Base-by-base conservation (phyloP, 2,888 invertebrate species). In the Netelia melanura region DNA sequence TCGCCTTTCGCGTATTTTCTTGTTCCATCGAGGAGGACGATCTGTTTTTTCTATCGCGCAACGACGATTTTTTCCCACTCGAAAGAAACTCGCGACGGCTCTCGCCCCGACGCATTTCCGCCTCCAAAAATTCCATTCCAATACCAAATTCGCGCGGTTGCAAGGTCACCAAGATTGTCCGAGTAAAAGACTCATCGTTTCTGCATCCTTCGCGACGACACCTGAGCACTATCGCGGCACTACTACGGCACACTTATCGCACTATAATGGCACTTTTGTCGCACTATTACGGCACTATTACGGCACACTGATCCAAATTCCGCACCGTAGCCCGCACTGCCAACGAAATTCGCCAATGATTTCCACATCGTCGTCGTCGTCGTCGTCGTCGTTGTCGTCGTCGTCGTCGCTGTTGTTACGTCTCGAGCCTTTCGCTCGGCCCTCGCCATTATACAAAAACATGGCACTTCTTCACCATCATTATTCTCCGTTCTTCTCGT, bases 1-100 rank as follows among this genome's bases (percentile, higher is more conserved):
- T 14, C 81, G 74, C 67, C 86, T 86, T 1, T 81, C 54, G 21
- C 25, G 30, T 30, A 43, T 62, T 56, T 38, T 85, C 56, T 17
- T 82, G 62, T 14, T 10, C 72, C 6, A n/a, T 11, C 52, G 84
- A 65, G n/a, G 68, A 30, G 1, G 80, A 56, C 17, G 44, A 62
- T 30, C 68, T 71, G 17, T 25, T 14, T 43, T 56, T 74, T 25
- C 75, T 52, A 14, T 79, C 68, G 14, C 65, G 43, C 30, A 76
- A 30, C n/a, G 70, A 70, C 23, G 38, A 38, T 23, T 70, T 23
- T 10, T 75, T 17, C 43, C 30, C 56, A 10, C 21, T 48, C 43
- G 14, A 30, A 14, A 64, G 25, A 25, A n/a, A 2, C 48, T 23
- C 54, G 23, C 64, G 11, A 64, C 68, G 38, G 43, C 58, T 17